phyloP scores from a whole-genome alignment of 2,888 invertebrate genomes.

The Athrips mouffetella region DNA sequence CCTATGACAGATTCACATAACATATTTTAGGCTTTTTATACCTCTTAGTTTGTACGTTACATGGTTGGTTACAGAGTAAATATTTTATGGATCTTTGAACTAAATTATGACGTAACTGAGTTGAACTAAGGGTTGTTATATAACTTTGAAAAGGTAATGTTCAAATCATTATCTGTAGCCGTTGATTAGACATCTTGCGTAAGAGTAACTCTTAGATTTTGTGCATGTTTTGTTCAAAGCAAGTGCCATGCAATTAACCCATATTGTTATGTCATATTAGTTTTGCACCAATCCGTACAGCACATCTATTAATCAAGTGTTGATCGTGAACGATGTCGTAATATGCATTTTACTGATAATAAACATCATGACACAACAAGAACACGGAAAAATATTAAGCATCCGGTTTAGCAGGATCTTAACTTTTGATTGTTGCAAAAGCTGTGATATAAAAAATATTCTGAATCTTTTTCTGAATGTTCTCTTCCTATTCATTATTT shows the following conservation, averaged over 20 bases:
- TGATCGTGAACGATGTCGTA: conserved; percentile 4
- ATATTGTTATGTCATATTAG: conserved; percentile 33
- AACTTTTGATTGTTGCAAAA: too few species aligned
- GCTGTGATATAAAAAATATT: too few species aligned
- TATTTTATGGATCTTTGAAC: too few species aligned
- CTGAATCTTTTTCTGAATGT: too few species aligned
- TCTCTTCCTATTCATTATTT: too few species aligned
- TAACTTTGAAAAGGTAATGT: conserved; percentile 6
- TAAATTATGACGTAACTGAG: background rate
- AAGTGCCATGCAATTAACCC: conserved; percentile 36
- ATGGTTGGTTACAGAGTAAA: too few species aligned
- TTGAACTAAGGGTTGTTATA: conserved; percentile 5
- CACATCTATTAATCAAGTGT: conserved; percentile 14
- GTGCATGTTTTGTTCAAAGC: background rate
- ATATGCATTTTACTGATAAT: background rate
- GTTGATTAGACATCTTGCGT: background rate
- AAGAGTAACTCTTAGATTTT: too few species aligned
- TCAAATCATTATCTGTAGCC: background rate
- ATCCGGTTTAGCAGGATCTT: background rate
- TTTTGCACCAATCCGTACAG: conserved; percentile 23
- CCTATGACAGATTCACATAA: too few species aligned
- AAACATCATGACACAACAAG: background rate
- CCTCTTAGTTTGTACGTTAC: too few species aligned
- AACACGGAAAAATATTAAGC: background rate
- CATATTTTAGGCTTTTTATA: too few species aligned